These are phyloP conservation scores for Scortum barcoo DNA, from an alignment of 2,113 vertebrate genomes.

Conservation along the genomic window DNA sequence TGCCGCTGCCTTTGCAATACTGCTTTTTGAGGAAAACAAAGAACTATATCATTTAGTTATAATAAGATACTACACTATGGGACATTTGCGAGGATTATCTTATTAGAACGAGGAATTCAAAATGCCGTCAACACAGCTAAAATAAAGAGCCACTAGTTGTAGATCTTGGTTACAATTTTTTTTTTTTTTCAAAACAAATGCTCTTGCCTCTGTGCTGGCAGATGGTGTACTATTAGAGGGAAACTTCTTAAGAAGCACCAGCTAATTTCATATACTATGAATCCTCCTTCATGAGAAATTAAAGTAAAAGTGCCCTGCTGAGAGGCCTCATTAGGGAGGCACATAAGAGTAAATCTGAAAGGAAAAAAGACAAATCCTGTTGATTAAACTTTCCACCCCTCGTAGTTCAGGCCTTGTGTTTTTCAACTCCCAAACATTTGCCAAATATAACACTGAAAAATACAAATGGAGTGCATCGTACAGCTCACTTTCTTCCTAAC, in stretches of 20 bases:
- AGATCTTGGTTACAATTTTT: neutral
- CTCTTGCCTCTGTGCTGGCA: conserved; percentile 35
- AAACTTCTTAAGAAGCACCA: conserved; percentile 54
- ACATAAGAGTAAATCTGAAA: conserved; percentile 63
- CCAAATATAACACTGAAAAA: neutral
- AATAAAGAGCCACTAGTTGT: neutral
- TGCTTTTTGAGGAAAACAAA: neutral
- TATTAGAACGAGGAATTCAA: neutral
- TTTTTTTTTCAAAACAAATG: conserved; percentile 9
- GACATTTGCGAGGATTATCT: neutral
- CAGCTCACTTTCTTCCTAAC: neutral
- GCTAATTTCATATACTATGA: conserved; percentile 58
- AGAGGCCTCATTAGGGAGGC: conserved; percentile 71
- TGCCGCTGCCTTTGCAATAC: conserved; percentile 6
- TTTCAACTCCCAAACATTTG: neutral
- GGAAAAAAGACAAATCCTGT: conserved; percentile 60
- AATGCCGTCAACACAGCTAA: neutral
- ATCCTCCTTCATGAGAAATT: conserved; percentile 63
- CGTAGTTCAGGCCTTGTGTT: conserved; percentile 34
- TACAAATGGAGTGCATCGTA: neutral
- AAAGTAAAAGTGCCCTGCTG: conserved; percentile 69
- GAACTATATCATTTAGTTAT: neutral
- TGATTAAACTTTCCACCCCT: conserved; percentile 55
- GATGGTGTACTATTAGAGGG: conserved; percentile 60
- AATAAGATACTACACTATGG: neutral